These are phyloP conservation scores for Phaethon lepturus DNA, from an alignment of 2,113 vertebrate species.

Conservation along the genomic window DNA sequence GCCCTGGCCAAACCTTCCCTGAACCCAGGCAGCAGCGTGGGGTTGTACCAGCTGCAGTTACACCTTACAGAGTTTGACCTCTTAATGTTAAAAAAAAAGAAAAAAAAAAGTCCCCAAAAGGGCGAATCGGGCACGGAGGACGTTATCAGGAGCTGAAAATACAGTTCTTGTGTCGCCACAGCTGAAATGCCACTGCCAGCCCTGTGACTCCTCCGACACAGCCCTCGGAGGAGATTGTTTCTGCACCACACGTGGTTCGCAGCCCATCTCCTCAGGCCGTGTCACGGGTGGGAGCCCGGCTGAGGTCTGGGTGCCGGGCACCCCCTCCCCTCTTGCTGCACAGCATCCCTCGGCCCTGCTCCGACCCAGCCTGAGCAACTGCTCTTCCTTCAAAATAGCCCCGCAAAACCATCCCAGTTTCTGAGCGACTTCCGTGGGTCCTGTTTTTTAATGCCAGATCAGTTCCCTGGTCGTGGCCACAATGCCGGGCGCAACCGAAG, in stretches of 20 bases:
- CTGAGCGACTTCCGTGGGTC: neutral
- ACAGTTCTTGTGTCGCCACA: neutral
- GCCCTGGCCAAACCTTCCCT: neutral
- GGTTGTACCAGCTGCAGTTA: neutral
- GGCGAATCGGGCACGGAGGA: neutral
- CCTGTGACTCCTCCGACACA: neutral
- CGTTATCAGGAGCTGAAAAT: neutral
- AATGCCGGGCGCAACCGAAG: neutral
- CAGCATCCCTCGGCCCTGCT: neutral
- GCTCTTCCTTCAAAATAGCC: neutral
- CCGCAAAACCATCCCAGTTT: neutral
- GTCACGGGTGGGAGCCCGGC: neutral
- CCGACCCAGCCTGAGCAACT: neutral
- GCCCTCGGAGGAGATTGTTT: fast-evolving
- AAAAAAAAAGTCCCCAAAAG: neutral
- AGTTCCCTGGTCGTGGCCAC: fast-evolving
- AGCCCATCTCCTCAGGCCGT: neutral
- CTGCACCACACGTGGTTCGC: neutral
- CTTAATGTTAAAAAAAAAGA: neutral
- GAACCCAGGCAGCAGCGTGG: fast-evolving
- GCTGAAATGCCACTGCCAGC: neutral
- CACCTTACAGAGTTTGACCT: neutral
- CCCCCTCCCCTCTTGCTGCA: neutral
- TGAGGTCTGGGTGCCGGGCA: neutral
- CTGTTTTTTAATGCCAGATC: neutral